Conservation (phyloP, 1,140 invertebrate species). For the Aphaenogaster rudis region DNA sequence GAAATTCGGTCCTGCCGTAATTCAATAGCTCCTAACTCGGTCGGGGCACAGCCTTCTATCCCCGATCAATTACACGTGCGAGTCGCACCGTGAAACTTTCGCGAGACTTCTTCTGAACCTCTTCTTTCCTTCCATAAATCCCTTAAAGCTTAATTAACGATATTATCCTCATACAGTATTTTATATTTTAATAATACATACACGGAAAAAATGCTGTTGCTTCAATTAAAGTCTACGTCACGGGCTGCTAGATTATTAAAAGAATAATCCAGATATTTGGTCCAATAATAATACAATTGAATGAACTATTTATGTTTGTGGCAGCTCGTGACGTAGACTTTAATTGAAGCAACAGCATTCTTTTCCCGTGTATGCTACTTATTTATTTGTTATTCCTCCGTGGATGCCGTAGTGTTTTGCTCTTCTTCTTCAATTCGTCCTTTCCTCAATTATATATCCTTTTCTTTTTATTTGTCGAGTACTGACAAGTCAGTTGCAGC, state of each 20-base stretch:
- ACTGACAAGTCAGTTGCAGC: background rate
- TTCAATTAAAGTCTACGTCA: too few relatives aligned
- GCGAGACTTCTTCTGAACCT: background rate
- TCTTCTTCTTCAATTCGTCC: background rate
- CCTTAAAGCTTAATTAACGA: background rate
- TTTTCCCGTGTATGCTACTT: background rate
- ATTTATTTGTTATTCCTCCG: background rate
- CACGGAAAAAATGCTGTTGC: too few relatives aligned
- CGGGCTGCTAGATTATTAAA: too few relatives aligned
- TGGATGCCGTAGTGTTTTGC: background rate
- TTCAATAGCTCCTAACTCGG: conserved; percentile 69
- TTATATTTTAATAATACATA: background rate
- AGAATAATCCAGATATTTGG: too few relatives aligned
- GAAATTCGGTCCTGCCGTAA: conserved; percentile 76
- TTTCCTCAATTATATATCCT: background rate
- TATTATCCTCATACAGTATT: background rate
- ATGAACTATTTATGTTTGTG: too few relatives aligned
- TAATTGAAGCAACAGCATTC: too few relatives aligned
- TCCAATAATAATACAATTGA: too few relatives aligned
- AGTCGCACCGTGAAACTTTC: background rate
- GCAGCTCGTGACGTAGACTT: too few relatives aligned
- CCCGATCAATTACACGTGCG: conserved; percentile 24
- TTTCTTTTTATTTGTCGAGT: background rate
- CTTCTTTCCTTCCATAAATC: background rate
- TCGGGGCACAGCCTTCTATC: conserved; percentile 3